Evolutionary conservation across 1,140 invertebrate genomes (phyloP).

Genomic region (Chionoecetes opilio): DNA sequence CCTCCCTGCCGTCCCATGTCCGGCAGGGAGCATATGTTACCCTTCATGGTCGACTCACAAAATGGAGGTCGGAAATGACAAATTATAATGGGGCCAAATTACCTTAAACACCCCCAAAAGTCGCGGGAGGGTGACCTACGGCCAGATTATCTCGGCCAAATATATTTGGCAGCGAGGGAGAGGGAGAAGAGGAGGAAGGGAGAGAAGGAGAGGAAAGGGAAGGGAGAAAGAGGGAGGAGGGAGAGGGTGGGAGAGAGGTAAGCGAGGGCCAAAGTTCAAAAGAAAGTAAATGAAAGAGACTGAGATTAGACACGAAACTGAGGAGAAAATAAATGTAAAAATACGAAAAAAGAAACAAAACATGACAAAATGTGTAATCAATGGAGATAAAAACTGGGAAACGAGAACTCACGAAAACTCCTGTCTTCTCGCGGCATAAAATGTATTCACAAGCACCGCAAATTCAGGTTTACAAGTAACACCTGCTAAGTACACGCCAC

Average conservation of each 20-base stretch:
- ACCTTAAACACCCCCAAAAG: conserved; percentile 50
- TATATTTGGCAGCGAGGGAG: background rate
- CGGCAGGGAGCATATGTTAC: conserved; percentile 44
- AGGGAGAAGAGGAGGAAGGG: background rate
- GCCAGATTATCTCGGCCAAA: background rate
- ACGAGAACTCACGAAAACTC: background rate
- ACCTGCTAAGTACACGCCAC: no score
- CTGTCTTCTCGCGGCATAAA: no score
- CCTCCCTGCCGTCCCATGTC: background rate
- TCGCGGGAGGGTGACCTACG: conserved; percentile 14
- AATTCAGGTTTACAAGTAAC: no score
- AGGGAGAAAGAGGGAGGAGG: background rate
- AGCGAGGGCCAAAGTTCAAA: background rate
- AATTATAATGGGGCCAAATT: conserved; percentile 64
- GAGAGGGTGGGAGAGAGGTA: background rate
- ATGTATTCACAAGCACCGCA: no score
- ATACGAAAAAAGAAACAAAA: background rate
- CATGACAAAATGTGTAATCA: background rate
- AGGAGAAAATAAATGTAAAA: conserved; percentile 6
- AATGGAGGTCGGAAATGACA: conserved; percentile 51
- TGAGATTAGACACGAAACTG: background rate
- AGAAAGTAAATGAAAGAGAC: background rate
- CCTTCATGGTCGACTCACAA: conserved; percentile 41
- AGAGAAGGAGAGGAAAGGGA: background rate
- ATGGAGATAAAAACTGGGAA: background rate